Base-by-base conservation (phyloP, 2,888 invertebrate genomes). In the Drosophila lutescens region DNA sequence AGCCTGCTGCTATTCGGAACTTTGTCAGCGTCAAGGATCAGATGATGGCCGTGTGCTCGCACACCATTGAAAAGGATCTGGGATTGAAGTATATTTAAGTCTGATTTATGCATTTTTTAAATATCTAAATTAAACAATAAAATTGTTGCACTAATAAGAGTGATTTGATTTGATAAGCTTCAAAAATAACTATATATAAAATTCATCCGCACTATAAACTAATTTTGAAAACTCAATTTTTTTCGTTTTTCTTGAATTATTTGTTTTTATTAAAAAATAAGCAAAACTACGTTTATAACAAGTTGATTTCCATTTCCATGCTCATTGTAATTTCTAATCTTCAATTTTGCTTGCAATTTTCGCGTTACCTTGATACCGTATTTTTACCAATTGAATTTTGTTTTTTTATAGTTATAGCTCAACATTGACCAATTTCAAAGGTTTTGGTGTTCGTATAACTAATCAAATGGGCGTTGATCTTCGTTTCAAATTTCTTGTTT, bases 41-140 rank as follows among this genome's bases (percentile, higher is more conserved):
- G 88, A 97, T 98, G 97, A 98, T 98, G 96, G 95, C 95, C 79
- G 95, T 97, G 0, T 94, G 95, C 13, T 95, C 95, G 0, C 94
- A 95, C 82, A 94, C 95, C 7, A 91, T 97, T 50, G 95, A 94
- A 73, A 96, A 96, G 91, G 97, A 97, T 91, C 93, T 98, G 65
- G 91, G 91, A 15, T 77, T 92, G 41, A 91, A 91, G 70, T 88
- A 80, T 68, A 44, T 20, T 47, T 17, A 53, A 47, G 50, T 49
- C 9, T 9, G 20, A 32, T 34, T n/a, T 20, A 20, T 46, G 58
- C 40, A 71, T 57, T 67, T 65, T 38, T 20, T 30, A 23, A 53
- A 44, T 2, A n/a, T 12, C 15, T 40, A 60, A 53, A 46, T 12
- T 8, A 10, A 53, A 34, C 20, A 38, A 53, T 53, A 30, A 38